These are phyloP conservation scores for Agrilus planipennis DNA, from an alignment of 1,140 invertebrate genomes.

Conservation along the genomic window DNA sequence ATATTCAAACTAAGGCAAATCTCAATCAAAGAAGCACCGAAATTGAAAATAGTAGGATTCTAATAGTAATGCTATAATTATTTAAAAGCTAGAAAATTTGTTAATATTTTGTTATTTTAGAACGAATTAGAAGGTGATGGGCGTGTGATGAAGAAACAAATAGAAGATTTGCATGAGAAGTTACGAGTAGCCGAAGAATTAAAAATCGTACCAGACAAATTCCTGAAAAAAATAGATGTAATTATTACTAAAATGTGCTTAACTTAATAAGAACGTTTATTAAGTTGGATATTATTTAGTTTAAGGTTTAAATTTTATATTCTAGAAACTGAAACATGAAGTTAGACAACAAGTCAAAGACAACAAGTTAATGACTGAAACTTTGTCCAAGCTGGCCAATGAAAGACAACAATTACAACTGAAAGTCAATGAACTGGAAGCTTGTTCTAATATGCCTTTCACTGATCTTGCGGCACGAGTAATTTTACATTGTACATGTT, in stretches of 20 bases:
- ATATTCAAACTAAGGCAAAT: constrained; percentile 33
- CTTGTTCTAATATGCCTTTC: constrained; percentile 12
- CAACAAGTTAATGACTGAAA: constrained; percentile 40
- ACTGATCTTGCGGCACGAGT: constrained; percentile 21
- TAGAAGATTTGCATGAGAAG: constrained; percentile 16
- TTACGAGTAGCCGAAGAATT: constrained; percentile 14
- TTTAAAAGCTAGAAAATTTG: background rate
- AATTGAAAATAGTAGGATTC: constrained; percentile 28
- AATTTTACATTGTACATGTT: constrained; percentile 2
- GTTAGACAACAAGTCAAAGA: constrained; percentile 44
- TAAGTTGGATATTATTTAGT: constrained; percentile 1
- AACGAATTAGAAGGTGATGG: constrained; percentile 28
- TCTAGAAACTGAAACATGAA: constrained; percentile 37
- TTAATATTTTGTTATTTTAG: constrained; percentile 12
- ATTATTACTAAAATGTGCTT: background rate
- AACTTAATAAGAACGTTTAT: background rate
- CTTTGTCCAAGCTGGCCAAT: constrained; percentile 34
- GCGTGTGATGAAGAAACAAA: constrained; percentile 19
- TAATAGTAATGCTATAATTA: constrained; percentile 25
- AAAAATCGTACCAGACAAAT: constrained; percentile 32
- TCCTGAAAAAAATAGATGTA: constrained; percentile 38
- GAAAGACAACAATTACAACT: constrained; percentile 35
- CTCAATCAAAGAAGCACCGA: constrained; percentile 37
- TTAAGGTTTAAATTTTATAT: no score
- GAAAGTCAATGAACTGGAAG: constrained; percentile 32